Evolutionary conservation across 2,888 invertebrate species (phyloP).

Genomic region (Oxyteleia sp.): DNA sequence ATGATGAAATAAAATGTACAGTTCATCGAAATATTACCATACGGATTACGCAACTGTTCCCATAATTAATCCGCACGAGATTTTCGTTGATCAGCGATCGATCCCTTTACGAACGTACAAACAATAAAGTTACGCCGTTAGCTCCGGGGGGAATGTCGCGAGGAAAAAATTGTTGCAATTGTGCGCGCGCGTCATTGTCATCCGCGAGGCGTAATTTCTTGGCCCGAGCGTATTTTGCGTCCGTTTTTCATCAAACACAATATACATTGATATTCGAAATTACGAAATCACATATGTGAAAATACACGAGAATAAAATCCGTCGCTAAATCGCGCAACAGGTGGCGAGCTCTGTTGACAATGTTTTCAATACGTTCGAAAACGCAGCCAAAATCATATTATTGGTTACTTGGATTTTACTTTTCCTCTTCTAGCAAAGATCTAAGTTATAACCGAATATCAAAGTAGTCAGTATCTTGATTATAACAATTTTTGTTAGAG

Average conservation of each 20-base stretch:
- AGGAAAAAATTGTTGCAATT: constrained; percentile 11
- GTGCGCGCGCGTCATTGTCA: constrained; percentile 27
- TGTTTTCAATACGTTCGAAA: constrained; percentile 74
- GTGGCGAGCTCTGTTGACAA: constrained; percentile 78
- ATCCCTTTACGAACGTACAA: neutral
- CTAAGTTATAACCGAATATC: too few relatives aligned
- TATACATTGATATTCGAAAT: constrained; percentile 60
- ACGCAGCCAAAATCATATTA: too few relatives aligned
- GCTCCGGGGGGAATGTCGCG: neutral
- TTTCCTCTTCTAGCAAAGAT: too few relatives aligned
- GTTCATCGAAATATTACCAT: neutral
- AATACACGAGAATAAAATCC: constrained; percentile 83
- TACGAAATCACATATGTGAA: constrained; percentile 78
- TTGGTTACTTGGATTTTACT: too few relatives aligned
- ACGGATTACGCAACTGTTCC: neutral
- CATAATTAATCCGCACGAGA: constrained; percentile 1
- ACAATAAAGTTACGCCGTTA: neutral
- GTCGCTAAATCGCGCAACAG: constrained; percentile 84
- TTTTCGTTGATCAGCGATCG: neutral
- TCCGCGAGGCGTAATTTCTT: constrained; percentile 31
- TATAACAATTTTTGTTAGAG: too few relatives aligned
- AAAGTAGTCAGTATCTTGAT: too few relatives aligned
- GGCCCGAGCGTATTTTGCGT: constrained; percentile 39
- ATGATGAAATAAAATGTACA: neutral
- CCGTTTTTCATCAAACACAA: constrained; percentile 35